Base-by-base conservation (phyloP, 2,113 vertebrate species). In the Thamnaconus septentrionalis region DNA sequence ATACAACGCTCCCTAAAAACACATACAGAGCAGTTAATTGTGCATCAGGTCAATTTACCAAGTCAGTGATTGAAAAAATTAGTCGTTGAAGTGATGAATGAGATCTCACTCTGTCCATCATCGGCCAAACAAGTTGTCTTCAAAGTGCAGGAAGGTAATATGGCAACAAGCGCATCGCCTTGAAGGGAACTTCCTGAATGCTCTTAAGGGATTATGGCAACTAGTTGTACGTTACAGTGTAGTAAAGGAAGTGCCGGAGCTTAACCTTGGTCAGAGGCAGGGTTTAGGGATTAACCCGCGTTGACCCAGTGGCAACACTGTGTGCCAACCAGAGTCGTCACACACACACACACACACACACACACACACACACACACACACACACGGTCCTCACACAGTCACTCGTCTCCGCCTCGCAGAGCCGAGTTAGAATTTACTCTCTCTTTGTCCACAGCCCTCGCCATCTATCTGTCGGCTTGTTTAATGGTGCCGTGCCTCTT, bases 401-500 rank as follows among this genome's bases (percentile, higher is more conserved):
- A 43, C 76, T 69, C 76, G 56, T 75, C 42, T 78, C 31, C 8
- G 11, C 58, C 50, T 71, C 45, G 45, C 8, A 46, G 45, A 46
- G 8, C 45, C 5, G 45, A 8, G 45, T 46, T 6, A 46, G 2
- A 46, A 8, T 8, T 46, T 1, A 46, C 45, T 46, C 8, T 48
- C 49, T 59, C 54, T 31, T 43, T 0, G 11, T 69, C 50, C 55
- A 31, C 18, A 31, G 18, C 18, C 18, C 18, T 31, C 18, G 18
- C 18, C 18, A 31, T 31, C 52, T 53, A 6, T 50, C 41, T 51
- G 5, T 52, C 50, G 53, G 3, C 50, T 12, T 51, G 45, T 75
- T 59, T 63, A 84, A 80, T 71, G 54, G 70, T 64, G 74, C 61
- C 3, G 44, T 86, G 78, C 65, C 79, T 67, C 90, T 90, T 91